Conservation (phyloP, 2,113 vertebrate species). For the Cacatua alba region DNA sequence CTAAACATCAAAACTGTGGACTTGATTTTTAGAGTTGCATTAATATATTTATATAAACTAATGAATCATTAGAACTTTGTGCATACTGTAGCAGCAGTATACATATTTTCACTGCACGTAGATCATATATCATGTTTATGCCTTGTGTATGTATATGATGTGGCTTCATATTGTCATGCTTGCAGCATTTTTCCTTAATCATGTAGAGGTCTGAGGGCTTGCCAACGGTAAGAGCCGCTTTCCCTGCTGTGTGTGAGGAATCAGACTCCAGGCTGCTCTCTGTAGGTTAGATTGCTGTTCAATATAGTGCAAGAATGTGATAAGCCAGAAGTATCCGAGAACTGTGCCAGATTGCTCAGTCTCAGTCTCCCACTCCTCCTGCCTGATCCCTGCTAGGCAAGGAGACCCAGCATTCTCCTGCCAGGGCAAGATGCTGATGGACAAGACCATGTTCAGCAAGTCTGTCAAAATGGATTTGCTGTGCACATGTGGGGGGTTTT, state of each 20-base stretch:
- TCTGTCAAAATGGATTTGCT: neutral
- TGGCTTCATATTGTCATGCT: neutral
- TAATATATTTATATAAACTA: neutral
- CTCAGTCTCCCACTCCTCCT: neutral
- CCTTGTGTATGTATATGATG: too few relatives aligned
- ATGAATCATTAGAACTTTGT: neutral
- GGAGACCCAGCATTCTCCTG: neutral
- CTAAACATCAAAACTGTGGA: neutral
- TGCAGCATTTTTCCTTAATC: neutral
- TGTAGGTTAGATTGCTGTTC: neutral
- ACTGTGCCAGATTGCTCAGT: neutral
- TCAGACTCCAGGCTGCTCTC: neutral
- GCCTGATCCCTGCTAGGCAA: neutral
- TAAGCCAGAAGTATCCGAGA: neutral
- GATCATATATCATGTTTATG: neutral
- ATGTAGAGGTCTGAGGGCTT: neutral
- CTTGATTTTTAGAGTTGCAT: neutral
- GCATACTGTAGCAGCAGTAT: neutral
- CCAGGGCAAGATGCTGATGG: neutral
- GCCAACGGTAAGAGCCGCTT: neutral
- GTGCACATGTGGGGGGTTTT: fast-evolving
- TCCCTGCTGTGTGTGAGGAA: neutral
- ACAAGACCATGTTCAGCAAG: too few relatives aligned
- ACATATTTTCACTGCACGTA: neutral
- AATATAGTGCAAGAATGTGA: neutral